phyloP scores from a whole-genome alignment of 1,140 invertebrate genomes.

The Thaumetopoea pityocampa region DNA sequence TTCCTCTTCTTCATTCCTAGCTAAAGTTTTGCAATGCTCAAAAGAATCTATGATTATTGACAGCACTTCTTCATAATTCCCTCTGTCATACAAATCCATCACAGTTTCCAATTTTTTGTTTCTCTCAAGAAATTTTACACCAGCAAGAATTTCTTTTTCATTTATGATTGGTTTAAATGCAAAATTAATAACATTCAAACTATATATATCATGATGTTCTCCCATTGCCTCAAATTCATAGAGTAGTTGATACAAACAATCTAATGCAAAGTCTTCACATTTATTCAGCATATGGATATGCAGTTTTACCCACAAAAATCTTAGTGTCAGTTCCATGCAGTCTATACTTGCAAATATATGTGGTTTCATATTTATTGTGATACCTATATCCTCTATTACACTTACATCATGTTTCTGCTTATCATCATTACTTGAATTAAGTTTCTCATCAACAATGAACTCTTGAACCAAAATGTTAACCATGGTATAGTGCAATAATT shows the following conservation, averaged over 20 bases:
- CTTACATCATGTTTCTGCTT: constrained; percentile 44
- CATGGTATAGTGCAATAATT: constrained; percentile 76
- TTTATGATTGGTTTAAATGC: constrained; percentile 58
- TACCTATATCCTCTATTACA: constrained; percentile 56
- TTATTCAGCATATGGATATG: constrained; percentile 62
- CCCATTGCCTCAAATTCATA: constrained; percentile 68
- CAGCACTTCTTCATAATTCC: constrained; percentile 80
- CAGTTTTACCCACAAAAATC: constrained; percentile 64
- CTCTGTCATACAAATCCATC: constrained; percentile 78
- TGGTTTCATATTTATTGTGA: constrained; percentile 64
- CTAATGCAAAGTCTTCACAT: constrained; percentile 57
- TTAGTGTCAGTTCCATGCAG: constrained; percentile 49
- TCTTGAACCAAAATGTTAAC: constrained; percentile 81
- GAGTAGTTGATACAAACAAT: constrained; percentile 59
- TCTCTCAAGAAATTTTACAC: constrained; percentile 63
- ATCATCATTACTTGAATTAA: constrained; percentile 51
- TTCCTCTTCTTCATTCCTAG: constrained; percentile 59
- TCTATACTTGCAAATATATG: constrained; percentile 52
- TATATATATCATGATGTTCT: constrained; percentile 47
- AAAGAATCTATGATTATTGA: constrained; percentile 81
- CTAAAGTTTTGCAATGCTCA: constrained; percentile 70
- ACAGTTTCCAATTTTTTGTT: constrained; percentile 71
- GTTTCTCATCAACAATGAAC: constrained; percentile 77
- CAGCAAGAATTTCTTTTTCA: constrained; percentile 46
- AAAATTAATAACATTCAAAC: constrained; percentile 56